Percentiles rank a stretch among this genome's conserved stretches.
These are phyloP conservation scores for Hyppa rectilinea DNA, from an alignment of 2,888 invertebrate species.

Conservation along the genomic window DNA sequence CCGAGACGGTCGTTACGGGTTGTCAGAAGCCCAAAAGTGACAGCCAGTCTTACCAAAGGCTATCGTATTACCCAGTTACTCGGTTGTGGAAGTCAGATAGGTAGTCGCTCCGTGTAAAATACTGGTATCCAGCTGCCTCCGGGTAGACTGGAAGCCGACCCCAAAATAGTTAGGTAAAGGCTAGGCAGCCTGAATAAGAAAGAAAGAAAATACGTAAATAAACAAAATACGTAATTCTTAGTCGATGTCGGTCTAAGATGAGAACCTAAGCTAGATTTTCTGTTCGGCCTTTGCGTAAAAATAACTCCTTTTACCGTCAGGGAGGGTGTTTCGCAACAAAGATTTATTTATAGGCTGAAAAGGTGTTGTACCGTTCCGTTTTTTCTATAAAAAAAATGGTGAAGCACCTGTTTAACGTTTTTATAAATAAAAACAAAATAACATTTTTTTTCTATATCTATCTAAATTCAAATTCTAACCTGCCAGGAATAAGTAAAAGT, in stretches of 20 bases:
- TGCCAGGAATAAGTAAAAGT: neutral
- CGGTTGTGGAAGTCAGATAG: no score
- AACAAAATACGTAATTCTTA: no score
- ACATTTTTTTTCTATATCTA: neutral
- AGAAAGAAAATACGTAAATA: no score
- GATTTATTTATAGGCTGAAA: constrained; percentile 41
- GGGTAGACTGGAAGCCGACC: no score
- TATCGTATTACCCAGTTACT: no score
- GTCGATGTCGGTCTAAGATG: constrained; percentile 8
- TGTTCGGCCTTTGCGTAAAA: constrained; percentile 25
- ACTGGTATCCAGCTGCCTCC: no score
- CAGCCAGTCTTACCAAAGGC: no score
- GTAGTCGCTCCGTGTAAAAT: no score
- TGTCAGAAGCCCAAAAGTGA: no score
- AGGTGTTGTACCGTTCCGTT: constrained; percentile 1
- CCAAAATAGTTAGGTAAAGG: no score
- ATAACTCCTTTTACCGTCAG: constrained; percentile 29
- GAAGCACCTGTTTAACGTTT: neutral
- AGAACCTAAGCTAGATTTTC: constrained; percentile 9
- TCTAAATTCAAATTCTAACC: neutral
- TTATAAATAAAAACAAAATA: neutral
- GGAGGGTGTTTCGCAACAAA: constrained; percentile 19
- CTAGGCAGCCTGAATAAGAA: no score
- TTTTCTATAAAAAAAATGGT: constrained; percentile 4
- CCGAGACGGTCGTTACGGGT: no score